Evolutionary conservation across 1,140 invertebrate genomes (phyloP).

Genomic region (Anthonomus grandis): DNA sequence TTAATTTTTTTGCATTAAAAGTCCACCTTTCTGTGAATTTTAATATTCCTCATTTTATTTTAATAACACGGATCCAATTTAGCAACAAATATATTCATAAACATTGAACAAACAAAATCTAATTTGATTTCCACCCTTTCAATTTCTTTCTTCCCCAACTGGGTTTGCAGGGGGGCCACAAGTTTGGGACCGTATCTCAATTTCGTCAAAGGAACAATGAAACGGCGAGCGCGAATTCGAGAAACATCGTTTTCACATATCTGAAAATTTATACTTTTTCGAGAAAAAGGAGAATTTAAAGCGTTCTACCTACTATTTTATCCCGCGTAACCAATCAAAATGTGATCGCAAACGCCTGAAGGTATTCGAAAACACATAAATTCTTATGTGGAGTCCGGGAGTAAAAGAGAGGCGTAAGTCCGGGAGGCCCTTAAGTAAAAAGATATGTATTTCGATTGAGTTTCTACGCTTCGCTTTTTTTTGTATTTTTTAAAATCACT

Average conservation of each 20-base stretch:
- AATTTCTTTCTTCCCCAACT: no score
- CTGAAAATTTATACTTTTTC: slow-evolving; percentile 13
- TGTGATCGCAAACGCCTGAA: slow-evolving; percentile 44
- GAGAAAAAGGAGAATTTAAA: slow-evolving; percentile 14
- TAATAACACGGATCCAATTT: no score
- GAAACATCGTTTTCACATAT: slow-evolving; percentile 21
- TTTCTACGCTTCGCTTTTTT: slow-evolving; percentile 41
- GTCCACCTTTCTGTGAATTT: no score
- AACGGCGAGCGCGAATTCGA: background rate
- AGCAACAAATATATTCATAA: no score
- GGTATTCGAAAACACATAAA: slow-evolving; percentile 48
- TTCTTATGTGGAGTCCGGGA: slow-evolving; percentile 40
- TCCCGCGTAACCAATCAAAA: slow-evolving; percentile 40
- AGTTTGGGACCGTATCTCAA: no score
- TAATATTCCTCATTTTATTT: no score
- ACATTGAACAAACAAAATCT: no score
- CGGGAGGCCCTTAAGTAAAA: slow-evolving; percentile 47
- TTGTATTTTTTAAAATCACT: no score
- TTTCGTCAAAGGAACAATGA: background rate
- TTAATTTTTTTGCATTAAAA: no score
- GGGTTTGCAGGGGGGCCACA: no score
- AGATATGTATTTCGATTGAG: slow-evolving; percentile 49
- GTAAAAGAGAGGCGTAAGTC: no score
- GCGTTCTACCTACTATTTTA: slow-evolving; percentile 25
- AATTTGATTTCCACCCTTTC: no score